phyloP scores from a whole-genome alignment of 2,113 vertebrate species.

The Phrynocephalus versicolor region DNA sequence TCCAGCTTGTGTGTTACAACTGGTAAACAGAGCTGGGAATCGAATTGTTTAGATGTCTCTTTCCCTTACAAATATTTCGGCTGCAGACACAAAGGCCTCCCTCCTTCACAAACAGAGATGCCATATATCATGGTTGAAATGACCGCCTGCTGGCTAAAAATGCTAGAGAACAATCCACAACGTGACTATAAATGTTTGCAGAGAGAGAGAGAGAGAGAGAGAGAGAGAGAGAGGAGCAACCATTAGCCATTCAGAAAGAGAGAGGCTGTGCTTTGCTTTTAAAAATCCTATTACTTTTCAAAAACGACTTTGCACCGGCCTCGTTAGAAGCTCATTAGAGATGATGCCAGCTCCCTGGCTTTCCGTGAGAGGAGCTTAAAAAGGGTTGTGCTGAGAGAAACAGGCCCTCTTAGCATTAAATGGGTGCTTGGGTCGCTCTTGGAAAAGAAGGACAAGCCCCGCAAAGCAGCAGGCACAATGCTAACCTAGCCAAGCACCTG shows the following conservation, averaged over 20 bases:
- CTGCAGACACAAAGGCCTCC: neutral
- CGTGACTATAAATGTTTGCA: constrained; percentile 14
- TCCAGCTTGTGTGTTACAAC: neutral
- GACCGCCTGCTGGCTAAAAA: constrained; percentile 19
- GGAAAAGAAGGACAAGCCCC: neutral
- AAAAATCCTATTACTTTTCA: neutral
- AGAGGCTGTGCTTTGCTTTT: neutral
- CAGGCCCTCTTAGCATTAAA: too few species aligned
- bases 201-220: neutral
- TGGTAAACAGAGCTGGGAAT: neutral
- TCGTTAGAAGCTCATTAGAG: constrained; percentile 5
- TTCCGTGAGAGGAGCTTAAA: neutral
- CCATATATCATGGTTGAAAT: constrained; percentile 1
- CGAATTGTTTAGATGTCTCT: neutral
- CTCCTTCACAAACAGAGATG: neutral
- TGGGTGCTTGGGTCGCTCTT: neutral
- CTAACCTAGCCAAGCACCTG: neutral
- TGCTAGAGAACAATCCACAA: neutral
- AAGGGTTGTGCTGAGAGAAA: neutral
- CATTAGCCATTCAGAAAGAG: neutral
- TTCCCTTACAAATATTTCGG: neutral
- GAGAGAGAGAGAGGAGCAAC: neutral
- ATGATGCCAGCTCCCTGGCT: neutral
- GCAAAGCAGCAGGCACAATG: neutral
- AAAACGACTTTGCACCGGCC: neutral